A percentile compares a stretch with the other conserved stretches of the same genome.
Conservation (phyloP, 2,113 vertebrate species). For the Ptilorrhoa leucosticta region DNA sequence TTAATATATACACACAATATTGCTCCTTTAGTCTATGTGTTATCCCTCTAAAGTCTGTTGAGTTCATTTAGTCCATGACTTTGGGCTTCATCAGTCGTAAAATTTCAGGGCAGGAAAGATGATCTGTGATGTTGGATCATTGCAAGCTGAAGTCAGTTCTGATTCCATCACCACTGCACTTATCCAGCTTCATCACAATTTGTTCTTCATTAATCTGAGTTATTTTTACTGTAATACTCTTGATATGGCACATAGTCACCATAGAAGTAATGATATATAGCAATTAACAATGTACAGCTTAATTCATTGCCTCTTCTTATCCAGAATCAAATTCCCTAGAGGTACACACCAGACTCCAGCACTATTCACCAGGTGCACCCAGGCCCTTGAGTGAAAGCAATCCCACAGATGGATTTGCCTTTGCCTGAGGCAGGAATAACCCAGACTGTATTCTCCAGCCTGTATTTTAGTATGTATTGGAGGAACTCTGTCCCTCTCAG, state of each 20-base stretch:
- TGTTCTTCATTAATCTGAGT: background rate
- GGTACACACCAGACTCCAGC: fast-evolving
- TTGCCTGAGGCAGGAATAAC: background rate
- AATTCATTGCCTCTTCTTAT: background rate
- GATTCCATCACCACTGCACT: background rate
- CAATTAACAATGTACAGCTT: background rate
- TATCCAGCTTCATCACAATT: background rate
- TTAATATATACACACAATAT: background rate
- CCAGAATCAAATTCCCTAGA: background rate
- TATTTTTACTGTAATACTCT: background rate
- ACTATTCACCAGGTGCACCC: background rate
- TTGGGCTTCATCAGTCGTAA: background rate
- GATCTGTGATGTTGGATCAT: background rate
- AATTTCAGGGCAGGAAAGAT: background rate
- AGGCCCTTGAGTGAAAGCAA: background rate
- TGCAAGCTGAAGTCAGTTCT: background rate
- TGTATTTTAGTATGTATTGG: background rate
- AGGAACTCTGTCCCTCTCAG: background rate
- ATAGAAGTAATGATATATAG: background rate
- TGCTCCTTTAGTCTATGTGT: fast-evolving
- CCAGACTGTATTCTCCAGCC: background rate
- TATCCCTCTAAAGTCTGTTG: background rate
- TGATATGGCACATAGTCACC: too few species aligned
- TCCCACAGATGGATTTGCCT: background rate
- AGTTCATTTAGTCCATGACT: background rate